These are phyloP conservation scores for Melitaea athalia DNA, from an alignment of 2,888 invertebrate species.

Conservation along the genomic window DNA sequence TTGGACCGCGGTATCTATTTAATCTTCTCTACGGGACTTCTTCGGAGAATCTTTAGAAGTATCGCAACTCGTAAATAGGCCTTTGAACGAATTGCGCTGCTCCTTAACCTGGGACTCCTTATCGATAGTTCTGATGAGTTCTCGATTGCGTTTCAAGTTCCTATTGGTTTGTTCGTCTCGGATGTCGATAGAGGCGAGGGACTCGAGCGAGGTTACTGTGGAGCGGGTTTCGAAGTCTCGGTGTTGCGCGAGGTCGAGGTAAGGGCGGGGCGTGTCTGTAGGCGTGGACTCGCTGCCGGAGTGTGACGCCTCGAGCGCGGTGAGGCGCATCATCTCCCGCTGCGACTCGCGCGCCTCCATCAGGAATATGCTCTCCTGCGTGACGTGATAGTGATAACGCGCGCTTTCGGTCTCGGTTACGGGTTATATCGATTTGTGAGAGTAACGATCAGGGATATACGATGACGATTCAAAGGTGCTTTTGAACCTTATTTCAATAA, in stretches of 20 bases:
- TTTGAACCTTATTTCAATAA: too few species aligned
- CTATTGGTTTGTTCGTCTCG: constrained; percentile 51
- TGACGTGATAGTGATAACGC: constrained; percentile 6
- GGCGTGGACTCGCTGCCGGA: constrained; percentile 40
- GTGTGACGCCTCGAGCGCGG: constrained; percentile 54
- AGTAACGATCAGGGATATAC: too few species aligned
- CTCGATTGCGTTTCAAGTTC: constrained; percentile 57
- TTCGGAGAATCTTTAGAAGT: constrained; percentile 52
- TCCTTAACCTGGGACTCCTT: constrained; percentile 71
- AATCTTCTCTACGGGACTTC: constrained; percentile 52
- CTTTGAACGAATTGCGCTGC: constrained; percentile 56
- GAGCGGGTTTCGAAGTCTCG: constrained; percentile 55
- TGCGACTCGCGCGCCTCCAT: constrained; percentile 90
- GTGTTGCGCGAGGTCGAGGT: constrained; percentile 59
- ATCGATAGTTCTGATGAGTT: constrained; percentile 52
- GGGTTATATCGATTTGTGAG: too few species aligned
- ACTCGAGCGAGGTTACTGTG: constrained; percentile 83
- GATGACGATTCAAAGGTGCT: too few species aligned
- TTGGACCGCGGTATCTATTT: constrained; percentile 21
- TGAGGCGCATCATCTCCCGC: constrained; percentile 79
- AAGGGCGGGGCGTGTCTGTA: constrained; percentile 44
- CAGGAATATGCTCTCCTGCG: constrained; percentile 90
- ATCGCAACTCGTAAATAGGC: constrained; percentile 57
- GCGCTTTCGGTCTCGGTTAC: not conserved
- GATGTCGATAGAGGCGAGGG: constrained; percentile 69